These are phyloP conservation scores for Thripadectes ignobilis DNA, from an alignment of 2,797 vertebrate species.

Conservation along the genomic window DNA sequence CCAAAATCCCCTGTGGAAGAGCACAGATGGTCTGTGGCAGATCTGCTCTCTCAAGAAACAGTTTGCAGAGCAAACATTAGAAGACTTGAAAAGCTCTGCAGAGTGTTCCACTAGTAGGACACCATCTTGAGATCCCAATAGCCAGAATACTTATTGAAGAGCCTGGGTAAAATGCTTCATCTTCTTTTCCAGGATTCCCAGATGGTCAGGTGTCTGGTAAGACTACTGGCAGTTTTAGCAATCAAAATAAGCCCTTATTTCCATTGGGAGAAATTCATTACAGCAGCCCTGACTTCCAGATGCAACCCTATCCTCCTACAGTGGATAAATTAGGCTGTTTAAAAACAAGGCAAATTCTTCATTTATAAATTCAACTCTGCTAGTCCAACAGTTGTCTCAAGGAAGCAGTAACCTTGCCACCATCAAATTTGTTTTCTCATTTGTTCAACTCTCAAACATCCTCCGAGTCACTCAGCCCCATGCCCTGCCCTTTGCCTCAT, in stretches of 20 bases:
- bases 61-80: neutral
- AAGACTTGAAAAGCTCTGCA: neutral
- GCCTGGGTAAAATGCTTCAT: neutral
- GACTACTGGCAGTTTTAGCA: neutral
- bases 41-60: neutral
- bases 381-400: neutral
- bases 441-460: neutral
- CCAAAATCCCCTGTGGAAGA: neutral
- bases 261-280: neutral
- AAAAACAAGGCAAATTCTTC: neutral
- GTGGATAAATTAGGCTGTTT: neutral
- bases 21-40: constrained; percentile 6
- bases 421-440: neutral
- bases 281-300: neutral
- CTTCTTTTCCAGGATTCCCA: neutral
- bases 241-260: neutral
- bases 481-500: neutral
- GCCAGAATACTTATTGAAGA: neutral
- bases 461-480: neutral
- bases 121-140: neutral
- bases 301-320: neutral
- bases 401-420: neutral
- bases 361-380: neutral
- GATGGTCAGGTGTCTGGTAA: neutral
- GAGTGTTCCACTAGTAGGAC: neutral